Evolutionary conservation across 2,797 vertebrate genomes (phyloP), one percentile per base, ranked within the genome.

Genomic region (Halcyon badia): DNA sequence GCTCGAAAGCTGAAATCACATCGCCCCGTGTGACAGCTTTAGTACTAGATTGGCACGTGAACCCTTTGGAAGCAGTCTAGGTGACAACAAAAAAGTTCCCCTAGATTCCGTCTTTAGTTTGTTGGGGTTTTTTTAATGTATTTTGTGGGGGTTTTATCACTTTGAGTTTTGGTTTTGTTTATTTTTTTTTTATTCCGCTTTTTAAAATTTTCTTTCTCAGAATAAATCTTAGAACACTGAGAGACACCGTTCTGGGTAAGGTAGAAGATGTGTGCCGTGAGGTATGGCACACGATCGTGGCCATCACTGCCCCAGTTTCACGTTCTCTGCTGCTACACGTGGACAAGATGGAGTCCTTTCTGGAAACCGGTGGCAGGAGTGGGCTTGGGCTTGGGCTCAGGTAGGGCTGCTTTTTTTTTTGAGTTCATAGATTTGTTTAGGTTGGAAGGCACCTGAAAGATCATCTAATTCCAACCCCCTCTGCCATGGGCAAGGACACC

Each of bases 21-120:
- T 92, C 95, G 81, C 66, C 79, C 83, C n/a, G 4, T 79, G 18
- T 17, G 39, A 90, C 83, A 87, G 69, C 77, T 94, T 91, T 88
- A 94, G 93, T 93, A 56, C 89, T 91, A 83, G 83, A 90, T 72
- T 88, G 94, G 76, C 85, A 58, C 39, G 49, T 87, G 89, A 89
- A 83, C 89, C 76, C 79, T 94, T 80, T 78, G 72, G 61, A 94
- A 91, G 39, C 35, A 78, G 61, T 28, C 79, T 69, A 24, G 69
- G 46, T 86, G 62, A 19, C 44, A 72, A 62, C 2, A 8, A 51
- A 86, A 90, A 93, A 72, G 26, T 72, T 75, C 28, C 46, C 6
- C 30, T 61, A 13, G 33, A n/a, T 51, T 81, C 54, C 78, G 5
- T 77, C 52, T 90, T 66, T 24, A 65, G 48, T 30, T 51, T 17